Evolutionary conservation across 2,113 vertebrate species (phyloP), one percentile per base, ranked within the genome.

Genomic region (Mus musculus): DNA sequence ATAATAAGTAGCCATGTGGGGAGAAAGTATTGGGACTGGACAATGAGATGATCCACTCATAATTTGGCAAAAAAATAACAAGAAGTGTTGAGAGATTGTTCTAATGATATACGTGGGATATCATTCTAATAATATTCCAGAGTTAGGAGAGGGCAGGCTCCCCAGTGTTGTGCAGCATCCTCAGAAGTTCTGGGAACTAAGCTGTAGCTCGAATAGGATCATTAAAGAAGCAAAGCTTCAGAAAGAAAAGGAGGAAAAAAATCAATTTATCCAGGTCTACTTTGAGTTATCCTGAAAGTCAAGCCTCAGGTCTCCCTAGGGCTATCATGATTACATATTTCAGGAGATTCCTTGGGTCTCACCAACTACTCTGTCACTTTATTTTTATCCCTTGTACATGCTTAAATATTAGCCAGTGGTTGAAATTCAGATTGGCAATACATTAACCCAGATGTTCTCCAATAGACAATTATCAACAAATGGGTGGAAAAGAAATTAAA

Each of bases 351-450:
- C 75, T 81, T 12, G 56, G 7, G 5, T 86, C 59, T 89, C 36
- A 75, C 22, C 71, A 16, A 73, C 54, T 65, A 3, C 78, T 30
- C 56, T 20, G 26, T 73, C 80, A 61, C 73, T n/a, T 30, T 61
- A 52, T 52, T 88, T 19, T 88, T 65, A 91, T 63, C 24, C 72
- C 28, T 77, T 63, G 22, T 1, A 28, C 22, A 82, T 82, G 5
- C 26, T 84, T 77, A 93, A 93, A 78, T 84, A 54, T 61, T 46
- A 24, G 9, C 63, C 17, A 42, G 67, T 56, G 36, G 9, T 30
- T 46, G 24, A 88, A 93, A 91, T 65, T 88, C 88, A 91, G 88
- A 63, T 90, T 46, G 67, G 49, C 19, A 90, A 52, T n/a, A 49
- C 16, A n/a, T 65, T 42, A 65, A 78, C 0, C 42, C 30, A 61